phyloP scores from a whole-genome alignment of 2,797 vertebrate species.

The Lepus oiostolus region DNA sequence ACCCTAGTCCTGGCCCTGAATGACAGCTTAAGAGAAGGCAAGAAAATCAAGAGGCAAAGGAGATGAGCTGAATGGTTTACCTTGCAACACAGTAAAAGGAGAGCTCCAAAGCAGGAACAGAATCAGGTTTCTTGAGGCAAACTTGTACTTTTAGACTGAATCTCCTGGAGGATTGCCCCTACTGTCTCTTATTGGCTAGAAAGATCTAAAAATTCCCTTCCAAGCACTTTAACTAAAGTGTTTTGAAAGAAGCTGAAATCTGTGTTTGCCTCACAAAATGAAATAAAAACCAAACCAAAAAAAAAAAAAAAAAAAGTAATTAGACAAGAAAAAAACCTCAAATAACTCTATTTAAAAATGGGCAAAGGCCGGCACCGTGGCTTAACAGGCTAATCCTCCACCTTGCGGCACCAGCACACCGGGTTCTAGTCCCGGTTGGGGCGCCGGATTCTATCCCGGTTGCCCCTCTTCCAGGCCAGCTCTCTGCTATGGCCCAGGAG shows the following conservation, averaged over 20 bases:
- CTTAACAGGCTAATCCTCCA: too few relatives aligned
- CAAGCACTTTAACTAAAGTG: conserved; percentile 41
- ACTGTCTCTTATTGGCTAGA: conserved; percentile 28
- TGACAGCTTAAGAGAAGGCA: background rate
- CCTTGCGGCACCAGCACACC: too few relatives aligned
- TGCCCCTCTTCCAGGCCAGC: too few relatives aligned
- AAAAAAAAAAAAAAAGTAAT: background rate
- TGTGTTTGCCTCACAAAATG: conserved; percentile 37
- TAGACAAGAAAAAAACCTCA: background rate
- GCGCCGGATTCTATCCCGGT: too few relatives aligned
- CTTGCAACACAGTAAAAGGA: background rate
- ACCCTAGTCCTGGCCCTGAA: background rate
- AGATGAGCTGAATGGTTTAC: background rate
- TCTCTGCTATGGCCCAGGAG: too few relatives aligned
- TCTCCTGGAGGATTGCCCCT: background rate
- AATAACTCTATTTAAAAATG: conserved; percentile 20
- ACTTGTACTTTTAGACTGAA: conserved; percentile 13
- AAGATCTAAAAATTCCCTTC: conserved; percentile 52
- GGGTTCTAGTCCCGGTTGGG: too few relatives aligned
- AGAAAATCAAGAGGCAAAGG: conserved; percentile 24
- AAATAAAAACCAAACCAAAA: conserved; percentile 11
- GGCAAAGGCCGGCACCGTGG: background rate
- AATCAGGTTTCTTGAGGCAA: conserved; percentile 19
- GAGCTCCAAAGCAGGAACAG: background rate
- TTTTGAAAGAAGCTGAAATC: conserved; percentile 52